Evolutionary conservation across 2,797 vertebrate genomes (phyloP), one percentile per base, ranked within the genome.

Genomic region (Darevskia mixta): DNA sequence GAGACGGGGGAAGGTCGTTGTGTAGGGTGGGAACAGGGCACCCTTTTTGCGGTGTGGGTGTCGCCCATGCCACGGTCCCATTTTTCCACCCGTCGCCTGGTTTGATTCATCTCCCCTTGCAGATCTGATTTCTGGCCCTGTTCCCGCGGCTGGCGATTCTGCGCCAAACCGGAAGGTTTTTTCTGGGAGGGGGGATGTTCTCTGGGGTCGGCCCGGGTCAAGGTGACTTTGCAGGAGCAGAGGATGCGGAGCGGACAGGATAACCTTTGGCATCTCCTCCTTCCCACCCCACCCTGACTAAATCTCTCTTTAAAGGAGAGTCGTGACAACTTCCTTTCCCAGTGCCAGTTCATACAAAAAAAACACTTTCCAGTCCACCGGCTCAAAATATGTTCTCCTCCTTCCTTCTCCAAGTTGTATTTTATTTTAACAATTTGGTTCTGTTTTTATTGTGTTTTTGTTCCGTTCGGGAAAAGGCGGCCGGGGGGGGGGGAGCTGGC

Each of bases 381-480:
- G 38, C 55, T 85, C 58, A 35, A 66, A 80, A 73, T 41, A 49
- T 7, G 15, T 15, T 32, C 25, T 29, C 32, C 20, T 61, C 38
- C 29, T 49, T 76, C 32, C 35, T 27, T 38, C 6, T 25, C 27
- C 7, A 64, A 64, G n/a, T 58, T 61, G 15, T 79, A 55, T 55
- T 55, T 41, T 3, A 11, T 61, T n/a, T 71, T 13, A 69, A 69
- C 25, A 9, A 69, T 45, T 76, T 25, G 8, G 35, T 66, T 71
- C 72, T 25, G 17, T 79, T 79, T 88, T 18, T n/a, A n/a, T 69
- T 82, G 78, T 89, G 38, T 84, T 79, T 88, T 75, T 83, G 87
- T 88, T 81, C 49, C 72, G 79, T 75, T 3, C 29, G 67, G 2
- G 43, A 18, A 27, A 20, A 38, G 43, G 23, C 25, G 35, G 66